Evolutionary conservation across 2,797 vertebrate genomes (phyloP).

Genomic region (Sebastes matsubarae): DNA sequence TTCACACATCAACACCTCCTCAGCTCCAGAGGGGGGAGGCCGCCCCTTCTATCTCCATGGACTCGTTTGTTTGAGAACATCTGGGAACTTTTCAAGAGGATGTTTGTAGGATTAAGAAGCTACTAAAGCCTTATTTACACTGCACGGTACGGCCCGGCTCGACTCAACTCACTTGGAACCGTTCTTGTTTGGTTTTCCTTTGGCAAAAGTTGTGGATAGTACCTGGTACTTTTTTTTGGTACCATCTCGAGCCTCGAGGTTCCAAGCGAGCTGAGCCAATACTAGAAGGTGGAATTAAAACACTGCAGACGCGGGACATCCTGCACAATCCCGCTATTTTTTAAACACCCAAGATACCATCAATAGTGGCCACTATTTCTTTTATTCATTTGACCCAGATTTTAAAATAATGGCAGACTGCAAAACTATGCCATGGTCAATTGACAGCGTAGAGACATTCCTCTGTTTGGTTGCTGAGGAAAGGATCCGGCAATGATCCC

Average conservation of each 20-base stretch:
- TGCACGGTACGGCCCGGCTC: background rate
- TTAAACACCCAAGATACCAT: background rate
- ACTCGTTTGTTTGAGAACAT: slow-evolving; percentile 46
- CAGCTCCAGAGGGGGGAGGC: slow-evolving; percentile 11
- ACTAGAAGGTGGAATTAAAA: background rate
- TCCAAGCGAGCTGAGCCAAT: background rate
- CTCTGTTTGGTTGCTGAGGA: background rate
- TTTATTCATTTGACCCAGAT: background rate
- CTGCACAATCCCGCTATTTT: background rate
- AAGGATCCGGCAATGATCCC: background rate
- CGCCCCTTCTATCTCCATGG: background rate
- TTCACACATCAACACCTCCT: slow-evolving; percentile 62
- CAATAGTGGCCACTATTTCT: too few species aligned
- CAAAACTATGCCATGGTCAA: background rate
- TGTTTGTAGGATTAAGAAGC: slow-evolving; percentile 39
- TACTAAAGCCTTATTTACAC: slow-evolving; percentile 12
- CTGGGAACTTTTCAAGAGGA: slow-evolving; percentile 54
- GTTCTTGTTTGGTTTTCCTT: background rate
- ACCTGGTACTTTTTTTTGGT: background rate
- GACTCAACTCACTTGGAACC: background rate
- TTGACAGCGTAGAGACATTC: background rate
- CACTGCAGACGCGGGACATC: background rate
- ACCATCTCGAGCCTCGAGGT: background rate
- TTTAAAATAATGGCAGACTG: background rate
- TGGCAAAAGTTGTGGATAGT: background rate